A percentile compares a stretch with the other conserved stretches of the same genome.
Evolutionary conservation across 2,113 vertebrate species (phyloP).

Genomic region (Lota lota): DNA sequence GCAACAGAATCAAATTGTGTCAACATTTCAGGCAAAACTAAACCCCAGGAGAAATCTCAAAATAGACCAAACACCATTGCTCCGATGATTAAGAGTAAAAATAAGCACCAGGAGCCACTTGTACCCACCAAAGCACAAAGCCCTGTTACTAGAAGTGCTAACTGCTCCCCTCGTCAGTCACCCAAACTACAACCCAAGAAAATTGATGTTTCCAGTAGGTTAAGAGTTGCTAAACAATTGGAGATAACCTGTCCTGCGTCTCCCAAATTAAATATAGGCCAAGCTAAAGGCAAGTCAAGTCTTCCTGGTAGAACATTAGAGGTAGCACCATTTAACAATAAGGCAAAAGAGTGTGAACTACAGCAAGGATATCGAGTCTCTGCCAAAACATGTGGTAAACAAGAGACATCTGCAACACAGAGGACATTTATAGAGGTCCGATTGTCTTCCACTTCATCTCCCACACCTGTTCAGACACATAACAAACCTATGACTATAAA

Average conservation of each 20-base stretch:
- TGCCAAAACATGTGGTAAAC: slow-evolving; percentile 11
- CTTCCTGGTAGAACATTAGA: not conserved
- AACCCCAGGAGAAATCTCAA: slow-evolving; percentile 62
- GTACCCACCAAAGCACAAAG: slow-evolving; percentile 47
- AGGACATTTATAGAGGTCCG: slow-evolving; percentile 78
- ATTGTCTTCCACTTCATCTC: slow-evolving; percentile 62
- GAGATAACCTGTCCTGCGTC: slow-evolving; percentile 21
- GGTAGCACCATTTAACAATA: slow-evolving; percentile 19
- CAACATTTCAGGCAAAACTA: slow-evolving; percentile 65
- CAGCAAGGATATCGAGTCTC: slow-evolving; percentile 18
- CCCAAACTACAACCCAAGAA: slow-evolving; percentile 65
- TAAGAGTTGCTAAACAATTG: slow-evolving; percentile 52
- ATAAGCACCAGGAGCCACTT: slow-evolving; percentile 60
- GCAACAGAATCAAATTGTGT: slow-evolving; percentile 52
- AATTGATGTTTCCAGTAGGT: slow-evolving; percentile 22
- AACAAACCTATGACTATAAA: slow-evolving; percentile 26
- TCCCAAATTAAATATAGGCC: slow-evolving; percentile 8
- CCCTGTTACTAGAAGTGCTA: slow-evolving; percentile 60
- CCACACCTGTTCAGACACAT: slow-evolving; percentile 44
- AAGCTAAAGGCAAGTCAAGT: slow-evolving; percentile 31
- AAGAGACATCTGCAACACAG: slow-evolving; percentile 59
- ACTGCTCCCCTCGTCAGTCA: slow-evolving; percentile 61
- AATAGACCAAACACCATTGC: slow-evolving; percentile 63
- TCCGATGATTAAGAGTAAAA: slow-evolving; percentile 76
- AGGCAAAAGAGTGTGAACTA: slow-evolving; percentile 19